Evolutionary conservation across 1,140 invertebrate genomes (phyloP).

Genomic region (Galleria mellonella): DNA sequence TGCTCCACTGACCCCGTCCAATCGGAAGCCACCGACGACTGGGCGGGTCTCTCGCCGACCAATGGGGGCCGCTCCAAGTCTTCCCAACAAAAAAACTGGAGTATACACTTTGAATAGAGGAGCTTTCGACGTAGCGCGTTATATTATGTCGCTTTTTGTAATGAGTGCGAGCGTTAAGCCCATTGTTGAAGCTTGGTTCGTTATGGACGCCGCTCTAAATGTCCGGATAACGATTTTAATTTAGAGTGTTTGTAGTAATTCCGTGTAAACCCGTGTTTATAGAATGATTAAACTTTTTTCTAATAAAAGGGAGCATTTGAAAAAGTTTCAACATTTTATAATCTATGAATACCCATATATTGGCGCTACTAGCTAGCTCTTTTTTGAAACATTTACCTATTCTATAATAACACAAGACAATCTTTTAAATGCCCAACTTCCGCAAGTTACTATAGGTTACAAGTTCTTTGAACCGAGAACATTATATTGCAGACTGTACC

Average conservation of each 20-base stretch:
- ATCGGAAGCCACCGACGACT: conserved; percentile 26
- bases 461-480: too few species aligned
- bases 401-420: too few species aligned
- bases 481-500: too few species aligned
- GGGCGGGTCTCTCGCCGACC: conserved; percentile 43
- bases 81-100: conserved; percentile 66
- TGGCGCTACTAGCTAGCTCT: too few species aligned
- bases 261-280: conserved; percentile 55
- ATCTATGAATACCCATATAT: too few species aligned
- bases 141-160: conserved; percentile 72
- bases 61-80: conserved; percentile 40
- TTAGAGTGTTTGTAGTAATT: conserved; percentile 70
- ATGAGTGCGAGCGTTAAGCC: conserved; percentile 71
- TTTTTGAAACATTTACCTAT: too few species aligned
- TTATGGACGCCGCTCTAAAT: conserved; percentile 67
- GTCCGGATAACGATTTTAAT: conserved; percentile 70
- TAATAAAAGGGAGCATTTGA: background rate
- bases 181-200: conserved; percentile 69
- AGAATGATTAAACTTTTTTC: conserved; percentile 22
- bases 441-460: too few species aligned
- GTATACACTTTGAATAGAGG: conserved; percentile 70
- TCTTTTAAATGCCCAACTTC: too few species aligned
- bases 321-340: too few species aligned
- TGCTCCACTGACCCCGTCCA: conserved; percentile 55
- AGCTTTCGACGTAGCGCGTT: conserved; percentile 68